Conservation (phyloP, 2,113 vertebrate species). For the Cyprinodon variegatus region DNA sequence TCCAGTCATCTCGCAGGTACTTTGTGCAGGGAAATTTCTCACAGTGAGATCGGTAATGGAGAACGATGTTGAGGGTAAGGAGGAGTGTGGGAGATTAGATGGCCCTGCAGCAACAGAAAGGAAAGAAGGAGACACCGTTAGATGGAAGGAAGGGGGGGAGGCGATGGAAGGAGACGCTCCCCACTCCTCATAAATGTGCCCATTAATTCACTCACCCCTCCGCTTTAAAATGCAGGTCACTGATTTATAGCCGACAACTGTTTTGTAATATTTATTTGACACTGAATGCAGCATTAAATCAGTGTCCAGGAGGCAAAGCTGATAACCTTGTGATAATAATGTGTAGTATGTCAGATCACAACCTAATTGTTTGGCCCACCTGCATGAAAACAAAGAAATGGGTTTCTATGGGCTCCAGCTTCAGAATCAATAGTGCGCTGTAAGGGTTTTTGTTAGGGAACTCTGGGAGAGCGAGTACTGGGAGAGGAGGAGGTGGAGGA, state of each 20-base stretch:
- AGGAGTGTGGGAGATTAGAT: slow-evolving; percentile 52
- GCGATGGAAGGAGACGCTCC: slow-evolving; percentile 17
- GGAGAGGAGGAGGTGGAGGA: neutral
- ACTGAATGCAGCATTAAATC: slow-evolving; percentile 71
- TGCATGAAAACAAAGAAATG: slow-evolving; percentile 6
- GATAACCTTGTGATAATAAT: slow-evolving; percentile 72
- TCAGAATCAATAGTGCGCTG: slow-evolving; percentile 67
- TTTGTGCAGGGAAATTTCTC: slow-evolving; percentile 63
- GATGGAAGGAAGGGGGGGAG: slow-evolving; percentile 13
- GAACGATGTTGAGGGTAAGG: slow-evolving; percentile 46
- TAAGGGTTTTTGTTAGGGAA: slow-evolving; percentile 62
- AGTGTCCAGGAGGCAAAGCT: slow-evolving; percentile 41
- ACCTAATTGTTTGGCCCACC: slow-evolving; percentile 48
- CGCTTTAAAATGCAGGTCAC: slow-evolving; percentile 54
- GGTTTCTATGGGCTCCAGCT: slow-evolving; percentile 60
- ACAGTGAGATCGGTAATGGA: slow-evolving; percentile 54
- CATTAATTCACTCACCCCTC: slow-evolving; percentile 63
- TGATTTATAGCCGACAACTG: slow-evolving; percentile 58
- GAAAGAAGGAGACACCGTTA: slow-evolving; percentile 37
- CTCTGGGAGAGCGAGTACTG: slow-evolving; percentile 22
- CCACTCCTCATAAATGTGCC: slow-evolving; percentile 31
- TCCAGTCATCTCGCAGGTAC: neutral
- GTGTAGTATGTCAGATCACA: slow-evolving; percentile 48
- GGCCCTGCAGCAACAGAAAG: slow-evolving; percentile 42
- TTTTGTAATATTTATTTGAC: slow-evolving; percentile 72